Base-by-base conservation (phyloP, 2,888 invertebrate genomes). In the Macropis europaea region DNA sequence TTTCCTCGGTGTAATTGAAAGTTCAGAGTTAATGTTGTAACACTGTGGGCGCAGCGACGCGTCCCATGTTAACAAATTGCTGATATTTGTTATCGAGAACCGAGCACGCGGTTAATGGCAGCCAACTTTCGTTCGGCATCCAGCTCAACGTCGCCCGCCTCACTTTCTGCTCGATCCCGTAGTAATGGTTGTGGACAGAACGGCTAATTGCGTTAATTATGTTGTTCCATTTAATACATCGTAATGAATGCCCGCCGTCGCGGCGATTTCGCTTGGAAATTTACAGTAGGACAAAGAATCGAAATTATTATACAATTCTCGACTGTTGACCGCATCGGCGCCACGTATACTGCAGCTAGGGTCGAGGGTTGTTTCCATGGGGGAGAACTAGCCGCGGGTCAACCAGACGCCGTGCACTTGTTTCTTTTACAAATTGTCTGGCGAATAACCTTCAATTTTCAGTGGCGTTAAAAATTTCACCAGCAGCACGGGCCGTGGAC, bases 301-400 rank as follows among this genome's bases (percentile, higher is more conserved):
- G 32, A 70, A 77, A 77, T 73, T 70, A 67, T 42, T 64, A 57
- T 42, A 57, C 47, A 50, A 19, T 15, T 3, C 24, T 9, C 13
- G 40, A 28, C 32, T 34, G 50, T 60, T 36, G 64, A 57, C 32
- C 32, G 30, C 11, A 42, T 59, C 54, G 48, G 15, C 24, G 43
- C 60, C 62, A 11, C 75, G 48, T 76, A 70, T 61, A 67, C 69
- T 62, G n/a, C n/a, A 61, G 79, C 68, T 71, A 81, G 70, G 71
- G 62, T 73, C 70, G 82, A 76, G 82, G 78, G 78, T 75, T 68
- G 72, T 66, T 72, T 69, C 54, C 69, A 61, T 43, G 50, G 54
- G 24, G 43, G 52, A 24, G 15, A 77, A 72, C 66, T 63, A 50
- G 54, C 43, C 28, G 54, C 56, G 68, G 72, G 50, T 54, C 38